A percentile compares a stretch with the other conserved stretches of the same genome.
phyloP scores from a whole-genome alignment of 2,888 invertebrate species.

The Ophioninae sp. region DNA sequence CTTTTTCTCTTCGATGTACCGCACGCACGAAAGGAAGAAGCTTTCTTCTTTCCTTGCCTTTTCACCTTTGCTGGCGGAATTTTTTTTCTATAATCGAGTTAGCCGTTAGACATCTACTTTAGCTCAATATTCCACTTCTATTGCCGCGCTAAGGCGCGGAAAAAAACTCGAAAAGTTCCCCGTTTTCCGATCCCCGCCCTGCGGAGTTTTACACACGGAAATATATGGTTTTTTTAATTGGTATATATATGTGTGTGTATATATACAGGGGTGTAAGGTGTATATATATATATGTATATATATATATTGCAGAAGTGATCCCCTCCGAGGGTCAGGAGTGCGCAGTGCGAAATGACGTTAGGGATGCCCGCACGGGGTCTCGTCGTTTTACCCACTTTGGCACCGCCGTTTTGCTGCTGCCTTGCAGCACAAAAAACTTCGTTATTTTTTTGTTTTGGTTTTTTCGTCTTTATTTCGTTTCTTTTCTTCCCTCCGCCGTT shows the following conservation, averaged over 20 bases:
- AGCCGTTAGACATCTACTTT: slow-evolving; percentile 16
- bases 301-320: slow-evolving; percentile 42
- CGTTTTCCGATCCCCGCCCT: slow-evolving; percentile 23
- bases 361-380: slow-evolving; percentile 49
- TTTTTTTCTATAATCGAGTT: slow-evolving; percentile 16
- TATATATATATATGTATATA: slow-evolving; percentile 31
- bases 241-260: slow-evolving; percentile 24
- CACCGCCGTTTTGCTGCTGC: slow-evolving; percentile 44
- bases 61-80: slow-evolving; percentile 1
- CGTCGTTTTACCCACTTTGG: slow-evolving; percentile 50
- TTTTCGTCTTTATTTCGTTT: slow-evolving; percentile 7
- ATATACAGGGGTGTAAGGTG: slow-evolving; percentile 23
- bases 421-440: slow-evolving; percentile 34
- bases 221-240: slow-evolving; percentile 17
- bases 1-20: not conserved
- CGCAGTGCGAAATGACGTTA: slow-evolving; percentile 63
- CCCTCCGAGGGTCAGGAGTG: slow-evolving; percentile 46
- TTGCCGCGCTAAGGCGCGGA: slow-evolving; percentile 5
- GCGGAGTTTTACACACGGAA: slow-evolving; percentile 29
- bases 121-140: slow-evolving; percentile 15
- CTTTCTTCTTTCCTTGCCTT: slow-evolving; percentile 4
- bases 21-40: not conserved
- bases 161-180: slow-evolving; percentile 26
- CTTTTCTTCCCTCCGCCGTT: not conserved
- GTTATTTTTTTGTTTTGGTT: slow-evolving; percentile 33